Conservation (phyloP, 1,140 invertebrate species). For the Ptiloglossa arizonensis region DNA sequence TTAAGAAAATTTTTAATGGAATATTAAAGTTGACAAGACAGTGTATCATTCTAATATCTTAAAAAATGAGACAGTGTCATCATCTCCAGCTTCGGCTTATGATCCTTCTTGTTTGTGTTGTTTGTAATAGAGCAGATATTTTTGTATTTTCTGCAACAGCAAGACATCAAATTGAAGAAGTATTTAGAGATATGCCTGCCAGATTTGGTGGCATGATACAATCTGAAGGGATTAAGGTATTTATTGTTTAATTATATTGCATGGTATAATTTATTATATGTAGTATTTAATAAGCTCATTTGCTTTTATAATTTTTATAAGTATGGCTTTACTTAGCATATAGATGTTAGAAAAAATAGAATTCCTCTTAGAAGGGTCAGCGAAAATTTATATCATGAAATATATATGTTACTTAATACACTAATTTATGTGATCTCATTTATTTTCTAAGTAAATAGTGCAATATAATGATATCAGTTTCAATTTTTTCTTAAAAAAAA, state of each 20-base stretch:
- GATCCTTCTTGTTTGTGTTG: constrained; percentile 63
- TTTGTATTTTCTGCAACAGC: constrained; percentile 77
- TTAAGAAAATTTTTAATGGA: constrained; percentile 8
- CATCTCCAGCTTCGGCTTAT: constrained; percentile 69
- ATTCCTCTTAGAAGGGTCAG: no score
- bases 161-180: constrained; percentile 83
- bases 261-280: no score
- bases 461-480: no score
- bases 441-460: no score
- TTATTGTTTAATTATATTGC: constrained; percentile 11
- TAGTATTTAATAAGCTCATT: no score
- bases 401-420: no score
- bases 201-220: constrained; percentile 85
- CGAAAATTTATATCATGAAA: not conserved
- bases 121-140: constrained; percentile 79
- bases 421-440: no score
- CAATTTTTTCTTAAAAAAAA: no score
- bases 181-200: constrained; percentile 87
- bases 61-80: constrained; percentile 70
- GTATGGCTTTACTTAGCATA: no score
- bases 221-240: constrained; percentile 81
- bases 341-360: no score
- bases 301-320: no score
- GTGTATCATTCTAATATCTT: constrained; percentile 42
- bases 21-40: constrained; percentile 54